These are phyloP conservation scores for Sandelia bainsii DNA, from an alignment of 2,797 vertebrate species.

Conservation along the genomic window DNA sequence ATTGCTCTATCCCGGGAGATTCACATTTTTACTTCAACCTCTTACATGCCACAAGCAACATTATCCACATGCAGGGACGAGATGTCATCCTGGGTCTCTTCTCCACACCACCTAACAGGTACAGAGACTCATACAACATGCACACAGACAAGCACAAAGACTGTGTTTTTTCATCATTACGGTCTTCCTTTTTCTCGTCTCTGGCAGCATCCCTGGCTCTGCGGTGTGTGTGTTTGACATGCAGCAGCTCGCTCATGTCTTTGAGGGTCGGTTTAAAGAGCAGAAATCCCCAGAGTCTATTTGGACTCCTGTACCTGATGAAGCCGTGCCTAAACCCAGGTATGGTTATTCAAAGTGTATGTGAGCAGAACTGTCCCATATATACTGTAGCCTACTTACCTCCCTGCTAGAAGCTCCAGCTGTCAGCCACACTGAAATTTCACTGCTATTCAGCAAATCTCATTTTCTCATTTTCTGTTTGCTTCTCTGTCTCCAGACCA, in stretches of 20 bases:
- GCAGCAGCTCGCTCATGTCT: slow-evolving; percentile 92
- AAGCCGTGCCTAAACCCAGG: slow-evolving; percentile 94
- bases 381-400: slow-evolving; percentile 30
- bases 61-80: slow-evolving; percentile 91
- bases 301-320: slow-evolving; percentile 96
- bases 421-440: slow-evolving; percentile 53
- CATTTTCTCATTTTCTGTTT: slow-evolving; percentile 16
- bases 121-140: background rate
- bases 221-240: slow-evolving; percentile 98
- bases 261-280: slow-evolving; percentile 96
- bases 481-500: slow-evolving; percentile 82
- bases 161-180: slow-evolving; percentile 6
- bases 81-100: slow-evolving; percentile 93
- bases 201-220: slow-evolving; percentile 92
- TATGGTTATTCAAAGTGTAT: slow-evolving; percentile 73
- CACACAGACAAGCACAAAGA: background rate
- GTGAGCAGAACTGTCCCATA: slow-evolving; percentile 54
- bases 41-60: slow-evolving; percentile 91
- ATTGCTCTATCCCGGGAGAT: slow-evolving; percentile 96
- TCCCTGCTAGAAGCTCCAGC: slow-evolving; percentile 46
- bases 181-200: slow-evolving; percentile 8
- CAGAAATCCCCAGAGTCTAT: slow-evolving; percentile 97
- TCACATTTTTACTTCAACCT: slow-evolving; percentile 98
- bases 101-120: slow-evolving; percentile 97
- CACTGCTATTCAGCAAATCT: slow-evolving; percentile 65